Evolutionary conservation across 2,888 invertebrate species (phyloP).

Genomic region (Theretra japonica): DNA sequence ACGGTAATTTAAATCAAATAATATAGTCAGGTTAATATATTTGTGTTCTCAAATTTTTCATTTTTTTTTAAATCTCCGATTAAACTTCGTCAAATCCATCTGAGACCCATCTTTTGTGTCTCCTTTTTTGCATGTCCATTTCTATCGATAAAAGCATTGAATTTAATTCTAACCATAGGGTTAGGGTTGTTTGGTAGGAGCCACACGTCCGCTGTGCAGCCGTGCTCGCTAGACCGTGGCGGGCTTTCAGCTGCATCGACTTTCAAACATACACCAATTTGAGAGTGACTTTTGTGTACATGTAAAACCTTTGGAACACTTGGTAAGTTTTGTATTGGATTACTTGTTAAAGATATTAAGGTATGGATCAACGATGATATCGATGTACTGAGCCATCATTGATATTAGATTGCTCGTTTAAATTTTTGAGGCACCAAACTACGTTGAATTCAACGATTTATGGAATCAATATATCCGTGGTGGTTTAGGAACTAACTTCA

Average conservation of each 20-base stretch:
- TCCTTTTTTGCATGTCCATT: neutral
- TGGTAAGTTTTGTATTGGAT: neutral
- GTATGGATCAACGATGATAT: neutral
- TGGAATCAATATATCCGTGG: too few relatives aligned
- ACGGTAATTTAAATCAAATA: too few relatives aligned
- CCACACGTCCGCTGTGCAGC: constrained; percentile 66
- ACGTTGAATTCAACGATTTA: neutral
- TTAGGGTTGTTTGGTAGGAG: constrained; percentile 66
- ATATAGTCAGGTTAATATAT: too few relatives aligned
- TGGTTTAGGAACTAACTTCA: too few relatives aligned
- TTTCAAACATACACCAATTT: constrained; percentile 60
- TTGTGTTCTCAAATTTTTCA: too few relatives aligned
- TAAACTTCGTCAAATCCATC: too few relatives aligned
- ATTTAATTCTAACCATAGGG: constrained; percentile 19
- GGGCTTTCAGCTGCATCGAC: constrained; percentile 63
- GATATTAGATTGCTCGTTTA: neutral
- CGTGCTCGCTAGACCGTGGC: constrained; percentile 75
- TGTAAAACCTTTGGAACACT: neutral
- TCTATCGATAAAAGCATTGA: neutral
- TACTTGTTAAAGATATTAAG: neutral
- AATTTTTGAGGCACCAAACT: neutral
- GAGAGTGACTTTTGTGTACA: constrained; percentile 28
- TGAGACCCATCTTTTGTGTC: too few relatives aligned
- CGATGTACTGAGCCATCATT: too few relatives aligned
- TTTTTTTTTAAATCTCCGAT: too few relatives aligned